Percentiles rank a stretch among this genome's conserved stretches.
Conservation (phyloP, 2,888 invertebrate species). For the Chouioia cunea region DNA sequence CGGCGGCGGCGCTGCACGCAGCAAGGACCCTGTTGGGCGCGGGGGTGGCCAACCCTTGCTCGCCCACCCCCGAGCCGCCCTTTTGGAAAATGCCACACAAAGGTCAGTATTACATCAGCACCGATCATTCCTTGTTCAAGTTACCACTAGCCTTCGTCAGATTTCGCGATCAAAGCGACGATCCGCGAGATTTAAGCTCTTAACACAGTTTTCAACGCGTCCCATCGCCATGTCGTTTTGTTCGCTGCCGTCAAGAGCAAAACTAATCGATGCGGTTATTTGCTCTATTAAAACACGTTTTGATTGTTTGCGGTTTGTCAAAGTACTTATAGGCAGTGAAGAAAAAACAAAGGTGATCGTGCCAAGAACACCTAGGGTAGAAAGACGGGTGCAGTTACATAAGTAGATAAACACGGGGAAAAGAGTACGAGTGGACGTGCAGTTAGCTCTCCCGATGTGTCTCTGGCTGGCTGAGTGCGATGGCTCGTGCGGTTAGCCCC, state of each 20-base stretch:
- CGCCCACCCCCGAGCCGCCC: slow-evolving; percentile 82
- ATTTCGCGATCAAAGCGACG: too few species aligned
- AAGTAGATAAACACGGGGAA: slow-evolving; percentile 39
- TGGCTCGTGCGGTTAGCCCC: slow-evolving; percentile 62
- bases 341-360: too few species aligned
- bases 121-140: not conserved
- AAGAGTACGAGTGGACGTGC: not conserved
- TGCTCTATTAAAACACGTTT: too few species aligned
- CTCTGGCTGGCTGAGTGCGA: not conserved
- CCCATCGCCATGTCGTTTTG: too few species aligned
- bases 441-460: not conserved
- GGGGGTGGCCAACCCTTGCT: slow-evolving; percentile 76
- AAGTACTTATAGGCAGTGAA: not conserved
- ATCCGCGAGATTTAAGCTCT: too few species aligned
- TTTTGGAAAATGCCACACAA: slow-evolving; percentile 92
- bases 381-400: slow-evolving; percentile 33
- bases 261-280: too few species aligned
- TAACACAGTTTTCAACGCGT: too few species aligned
- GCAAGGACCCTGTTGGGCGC: slow-evolving; percentile 71
- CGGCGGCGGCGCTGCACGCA: slow-evolving; percentile 71
- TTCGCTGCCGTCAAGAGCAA: too few species aligned
- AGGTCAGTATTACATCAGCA: slow-evolving; percentile 77
- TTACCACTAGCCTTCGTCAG: too few species aligned
- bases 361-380: too few species aligned
- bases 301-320: too few species aligned